phyloP scores from a whole-genome alignment of 2,113 vertebrate species.

The Gasterosteus nipponicus region DNA sequence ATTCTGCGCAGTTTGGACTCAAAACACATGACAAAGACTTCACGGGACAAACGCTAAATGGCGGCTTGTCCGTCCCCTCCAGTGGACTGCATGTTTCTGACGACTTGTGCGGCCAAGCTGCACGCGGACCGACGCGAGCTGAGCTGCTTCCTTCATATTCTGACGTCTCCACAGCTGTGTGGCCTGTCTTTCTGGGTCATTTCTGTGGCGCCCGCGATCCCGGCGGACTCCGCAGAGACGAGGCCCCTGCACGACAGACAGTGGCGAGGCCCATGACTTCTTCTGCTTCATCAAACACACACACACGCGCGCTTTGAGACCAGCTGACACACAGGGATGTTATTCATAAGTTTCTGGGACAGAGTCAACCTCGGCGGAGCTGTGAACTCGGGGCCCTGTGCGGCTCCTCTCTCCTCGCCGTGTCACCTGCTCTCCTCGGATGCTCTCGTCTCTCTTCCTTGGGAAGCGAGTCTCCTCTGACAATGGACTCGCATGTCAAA shows the following conservation, averaged over 20 bases:
- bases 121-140: slow-evolving; percentile 40
- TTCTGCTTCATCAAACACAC: slow-evolving; percentile 60
- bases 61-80: slow-evolving; percentile 20
- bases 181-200: slow-evolving; percentile 78
- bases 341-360: slow-evolving; percentile 76
- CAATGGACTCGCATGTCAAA: slow-evolving; percentile 40
- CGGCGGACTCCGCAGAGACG: slow-evolving; percentile 58
- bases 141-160: slow-evolving; percentile 57
- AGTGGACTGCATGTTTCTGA: slow-evolving; percentile 24
- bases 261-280: slow-evolving; percentile 61
- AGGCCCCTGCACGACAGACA: slow-evolving; percentile 58
- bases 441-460: slow-evolving; percentile 29
- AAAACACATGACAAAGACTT: background rate
- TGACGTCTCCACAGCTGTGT: slow-evolving; percentile 67
- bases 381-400: slow-evolving; percentile 25
- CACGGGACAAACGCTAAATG: slow-evolving; percentile 20
- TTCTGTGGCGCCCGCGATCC: slow-evolving; percentile 65
- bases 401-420: slow-evolving; percentile 35
- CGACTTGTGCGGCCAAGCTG: slow-evolving; percentile 45
- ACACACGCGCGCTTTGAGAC: slow-evolving; percentile 36
- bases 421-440: slow-evolving; percentile 18
- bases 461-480: background rate
- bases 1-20: background rate
- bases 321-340: slow-evolving; percentile 66
- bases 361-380: slow-evolving; percentile 60